Conservation (phyloP, 2,113 vertebrate species). For the Pterocles burchelli region DNA sequence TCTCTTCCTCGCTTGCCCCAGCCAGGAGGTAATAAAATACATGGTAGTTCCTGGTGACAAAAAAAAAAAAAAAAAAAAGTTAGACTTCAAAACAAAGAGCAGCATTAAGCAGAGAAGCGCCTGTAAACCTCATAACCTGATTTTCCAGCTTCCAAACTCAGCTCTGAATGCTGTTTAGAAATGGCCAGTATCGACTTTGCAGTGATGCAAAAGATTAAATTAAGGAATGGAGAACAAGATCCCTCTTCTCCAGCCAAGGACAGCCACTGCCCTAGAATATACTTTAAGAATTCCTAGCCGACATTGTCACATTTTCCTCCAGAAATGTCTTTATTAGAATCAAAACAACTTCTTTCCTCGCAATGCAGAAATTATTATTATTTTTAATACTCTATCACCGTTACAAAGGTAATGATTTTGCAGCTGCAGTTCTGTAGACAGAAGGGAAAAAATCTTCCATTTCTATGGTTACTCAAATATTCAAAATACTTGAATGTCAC, state of each 20-base stretch:
- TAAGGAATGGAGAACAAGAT: neutral
- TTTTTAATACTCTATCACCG: neutral
- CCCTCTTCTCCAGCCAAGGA: neutral
- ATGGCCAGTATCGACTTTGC: fast-evolving
- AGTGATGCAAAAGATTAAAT: neutral
- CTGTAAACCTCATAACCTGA: neutral
- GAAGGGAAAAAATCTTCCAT: neutral
- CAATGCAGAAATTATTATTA: neutral
- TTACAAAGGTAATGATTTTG: neutral
- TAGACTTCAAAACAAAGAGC: neutral
- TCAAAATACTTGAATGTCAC: neutral
- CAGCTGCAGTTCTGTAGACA: neutral
- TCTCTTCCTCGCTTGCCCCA: constrained; percentile 94
- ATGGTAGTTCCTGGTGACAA: constrained; percentile 92
- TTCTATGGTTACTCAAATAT: neutral
- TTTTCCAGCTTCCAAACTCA: neutral
- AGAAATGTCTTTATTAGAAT: neutral
- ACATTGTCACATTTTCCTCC: neutral
- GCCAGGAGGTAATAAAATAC: constrained; percentile 99
- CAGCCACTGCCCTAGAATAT: neutral
- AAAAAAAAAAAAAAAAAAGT: neutral
- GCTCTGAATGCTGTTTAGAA: neutral
- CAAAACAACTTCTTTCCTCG: neutral
- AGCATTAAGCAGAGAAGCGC: neutral
- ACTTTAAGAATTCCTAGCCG: neutral